These are phyloP conservation scores for Drosophila pseudotalamancana DNA, from an alignment of 2,888 invertebrate species.

Conservation along the genomic window DNA sequence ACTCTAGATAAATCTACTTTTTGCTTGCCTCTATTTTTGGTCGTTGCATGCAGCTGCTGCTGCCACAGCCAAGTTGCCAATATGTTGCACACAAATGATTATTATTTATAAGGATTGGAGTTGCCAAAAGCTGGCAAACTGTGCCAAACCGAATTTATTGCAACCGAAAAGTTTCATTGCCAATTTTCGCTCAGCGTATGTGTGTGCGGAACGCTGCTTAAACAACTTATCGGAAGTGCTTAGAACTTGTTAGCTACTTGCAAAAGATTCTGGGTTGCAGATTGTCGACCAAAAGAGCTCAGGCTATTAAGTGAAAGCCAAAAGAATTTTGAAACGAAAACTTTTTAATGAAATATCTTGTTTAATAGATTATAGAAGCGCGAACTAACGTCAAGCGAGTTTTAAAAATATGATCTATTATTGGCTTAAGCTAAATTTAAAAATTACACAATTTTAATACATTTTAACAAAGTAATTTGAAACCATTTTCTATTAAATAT, in stretches of 20 bases:
- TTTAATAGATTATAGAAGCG: constrained; percentile 13
- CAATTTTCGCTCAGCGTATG: constrained; percentile 49
- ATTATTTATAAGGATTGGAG: constrained; percentile 66
- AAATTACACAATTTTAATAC: too few relatives aligned
- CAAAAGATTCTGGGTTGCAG: constrained; percentile 40
- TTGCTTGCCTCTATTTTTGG: constrained; percentile 26
- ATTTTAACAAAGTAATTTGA: too few relatives aligned
- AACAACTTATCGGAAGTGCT: constrained; percentile 63
- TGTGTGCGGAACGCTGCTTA: constrained; percentile 19
- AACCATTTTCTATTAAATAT: too few relatives aligned
- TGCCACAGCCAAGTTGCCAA: constrained; percentile 59
- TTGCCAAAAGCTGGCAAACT: constrained; percentile 52
- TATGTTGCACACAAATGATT: constrained; percentile 72
- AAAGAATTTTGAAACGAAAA: constrained; percentile 17
- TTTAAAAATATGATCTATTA: not conserved
- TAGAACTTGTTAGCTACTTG: constrained; percentile 60
- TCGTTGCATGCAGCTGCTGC: constrained; percentile 49
- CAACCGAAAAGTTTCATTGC: constrained; percentile 72
- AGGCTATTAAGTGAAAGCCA: constrained; percentile 18
- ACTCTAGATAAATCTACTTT: not conserved
- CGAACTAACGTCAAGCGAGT: not conserved
- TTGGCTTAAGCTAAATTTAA: not conserved
- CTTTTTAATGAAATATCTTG: constrained; percentile 35
- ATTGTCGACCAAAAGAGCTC: constrained; percentile 13
- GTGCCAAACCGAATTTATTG: constrained; percentile 74